Base-by-base conservation (phyloP, 1,140 invertebrate species). In the Halesus radiatus region DNA sequence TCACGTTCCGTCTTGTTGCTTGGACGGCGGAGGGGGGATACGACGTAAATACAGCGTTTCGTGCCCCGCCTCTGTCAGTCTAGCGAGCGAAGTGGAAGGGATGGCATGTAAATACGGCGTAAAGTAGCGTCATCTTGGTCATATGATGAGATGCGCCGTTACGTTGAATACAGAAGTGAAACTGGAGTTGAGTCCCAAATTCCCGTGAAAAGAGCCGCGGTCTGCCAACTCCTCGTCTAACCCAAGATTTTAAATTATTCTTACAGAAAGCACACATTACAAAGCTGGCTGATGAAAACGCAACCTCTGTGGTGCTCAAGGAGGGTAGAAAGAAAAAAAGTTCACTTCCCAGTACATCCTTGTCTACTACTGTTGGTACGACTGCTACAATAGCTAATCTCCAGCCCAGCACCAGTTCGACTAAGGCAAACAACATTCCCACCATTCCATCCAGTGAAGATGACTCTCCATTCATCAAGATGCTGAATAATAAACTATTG, bases 211-310 rank as follows among this genome's bases (percentile, higher is more conserved):
- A n/a, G n/a, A n/a, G n/a, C n/a, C n/a, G n/a, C n/a, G n/a, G n/a
- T n/a, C n/a, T n/a, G n/a, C n/a, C n/a, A n/a, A n/a, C n/a, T n/a
- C n/a, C n/a, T n/a, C n/a, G 5, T 32, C 32, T 32, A 32, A 32
- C 32, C 32, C 32, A 32, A 32, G 32, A 32, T 3, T 15, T 75
- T 23, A 45, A 62, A 76, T 23, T 50, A 29, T 37, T 76, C 37
- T 60, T 62, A 20, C 20, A 79, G 78, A 79, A 79, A 74, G 78
- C 26, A 60, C 70, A 79, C 26, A 79, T 79, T 26, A 18, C 78
- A 22, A 79, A 74, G 20, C 15, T 79, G 20, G 22, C 56, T 32
- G 76, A 78, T 64, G 56, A 52, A 8, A 74, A 20, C 10, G 37
- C 54, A 53, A 45, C 29, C 0, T 15, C 16, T n/a, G 8, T n/a